Evolutionary conservation across 2,113 vertebrate species (phyloP).

Genomic region (Elanoides forficatus): DNA sequence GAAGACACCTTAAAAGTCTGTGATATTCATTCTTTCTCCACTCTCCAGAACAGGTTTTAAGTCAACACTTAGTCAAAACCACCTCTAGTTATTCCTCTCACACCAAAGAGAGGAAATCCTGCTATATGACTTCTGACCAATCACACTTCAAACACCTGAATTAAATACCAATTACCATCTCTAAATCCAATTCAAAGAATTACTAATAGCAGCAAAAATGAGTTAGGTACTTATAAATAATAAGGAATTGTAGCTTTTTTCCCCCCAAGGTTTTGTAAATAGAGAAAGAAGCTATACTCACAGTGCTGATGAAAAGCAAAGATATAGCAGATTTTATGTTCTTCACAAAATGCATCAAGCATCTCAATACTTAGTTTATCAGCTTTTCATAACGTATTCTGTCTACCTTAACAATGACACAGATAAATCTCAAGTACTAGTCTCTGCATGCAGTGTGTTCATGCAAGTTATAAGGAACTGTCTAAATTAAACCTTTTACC

Average conservation of each 20-base stretch:
- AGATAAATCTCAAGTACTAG: neutral
- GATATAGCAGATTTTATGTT: neutral
- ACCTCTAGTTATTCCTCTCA: neutral
- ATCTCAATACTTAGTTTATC: neutral
- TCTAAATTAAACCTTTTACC: neutral
- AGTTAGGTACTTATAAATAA: neutral
- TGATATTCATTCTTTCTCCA: neutral
- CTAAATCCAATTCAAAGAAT: neutral
- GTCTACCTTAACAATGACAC: neutral
- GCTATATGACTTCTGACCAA: neutral
- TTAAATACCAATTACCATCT: neutral
- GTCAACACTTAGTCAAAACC: neutral
- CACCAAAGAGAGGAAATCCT: neutral
- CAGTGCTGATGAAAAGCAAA: neutral
- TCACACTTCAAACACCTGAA: neutral
- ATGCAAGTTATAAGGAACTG: neutral
- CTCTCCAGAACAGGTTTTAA: neutral
- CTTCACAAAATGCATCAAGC: neutral
- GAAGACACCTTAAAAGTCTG: neutral
- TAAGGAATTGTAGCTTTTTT: neutral
- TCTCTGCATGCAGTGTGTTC: neutral
- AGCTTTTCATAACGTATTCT: neutral
- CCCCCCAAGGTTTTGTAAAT: neutral
- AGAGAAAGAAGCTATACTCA: neutral
- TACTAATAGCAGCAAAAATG: neutral